Evolutionary conservation across 2,888 invertebrate species (phyloP), one percentile per base, ranked within the genome.

Genomic region (Zonitis immaculata): DNA sequence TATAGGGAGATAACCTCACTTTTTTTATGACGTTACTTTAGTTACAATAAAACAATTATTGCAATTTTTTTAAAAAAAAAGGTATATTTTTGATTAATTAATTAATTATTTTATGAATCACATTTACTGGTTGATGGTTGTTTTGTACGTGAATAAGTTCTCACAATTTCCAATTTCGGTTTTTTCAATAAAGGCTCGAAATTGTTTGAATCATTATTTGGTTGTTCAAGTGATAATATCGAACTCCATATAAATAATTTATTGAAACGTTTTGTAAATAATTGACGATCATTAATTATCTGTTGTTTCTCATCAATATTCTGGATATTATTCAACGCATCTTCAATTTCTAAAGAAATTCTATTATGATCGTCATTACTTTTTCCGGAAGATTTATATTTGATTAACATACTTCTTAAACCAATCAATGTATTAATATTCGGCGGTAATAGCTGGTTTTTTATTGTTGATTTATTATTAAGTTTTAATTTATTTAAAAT

Each of bases 241-340:
- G 61, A 56, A 4, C 62, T 59, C 63, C 62, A 66, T n/a, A 57
- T 56, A 39, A 63, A 63, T 2, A 66, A 32, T 9, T 57, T 25
- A 3, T 56, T 28, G 43, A 66, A 64, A 30, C 62, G 47, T 22
- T 51, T 18, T 18, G 54, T 56, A 54, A 64, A 66, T 8, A 60
- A 14, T 6, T 50, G 46, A n/a, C 57, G 45, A 14, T 62, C 56
- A 1, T 25, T 14, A 14, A 50, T 45, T 1, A 60, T 35, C 12
- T 25, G 44, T 20, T n/a, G 16, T 12, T 28, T 16, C 3, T 32
- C 8, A 16, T 16, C 6, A 4, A 18, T 11, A 14, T 39, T 20
- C 2, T 45, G 8, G 7, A 42, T 11, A 18, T 35, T 45, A 2
- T 12, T 1, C 18, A 51, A 27, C 20, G 28, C 32, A 12, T 28